These are phyloP conservation scores for Ibycter americanus DNA, from an alignment of 2,797 vertebrate genomes.

Conservation along the genomic window DNA sequence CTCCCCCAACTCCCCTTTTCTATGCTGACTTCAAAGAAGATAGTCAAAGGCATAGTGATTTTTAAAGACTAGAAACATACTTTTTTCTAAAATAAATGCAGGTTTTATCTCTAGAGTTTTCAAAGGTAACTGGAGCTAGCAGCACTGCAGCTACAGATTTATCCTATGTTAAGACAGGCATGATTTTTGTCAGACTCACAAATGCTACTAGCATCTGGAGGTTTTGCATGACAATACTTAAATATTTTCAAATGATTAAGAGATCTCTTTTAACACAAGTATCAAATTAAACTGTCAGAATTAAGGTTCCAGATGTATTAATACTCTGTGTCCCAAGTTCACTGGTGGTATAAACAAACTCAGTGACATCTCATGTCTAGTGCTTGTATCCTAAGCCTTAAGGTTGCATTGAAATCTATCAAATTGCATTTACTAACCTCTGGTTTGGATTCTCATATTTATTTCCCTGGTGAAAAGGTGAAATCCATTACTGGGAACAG, in stretches of 20 bases:
- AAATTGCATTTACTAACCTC: not conserved
- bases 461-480: not conserved
- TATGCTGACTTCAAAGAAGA: not conserved
- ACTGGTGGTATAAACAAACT: not conserved
- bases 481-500: not conserved
- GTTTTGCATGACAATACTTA: not conserved
- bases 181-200: not conserved
- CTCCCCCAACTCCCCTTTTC: not conserved
- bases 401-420: not conserved
- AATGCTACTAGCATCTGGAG: not conserved
- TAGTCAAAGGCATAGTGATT: not conserved
- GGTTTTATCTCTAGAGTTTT: not conserved
- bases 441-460: not conserved
- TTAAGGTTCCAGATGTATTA: not conserved
- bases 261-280: not conserved
- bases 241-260: not conserved
- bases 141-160: not conserved
- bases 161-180: not conserved
- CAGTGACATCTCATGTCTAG: accelerated
- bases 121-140: not conserved
- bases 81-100: not conserved
- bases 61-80: not conserved
- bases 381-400: not conserved
- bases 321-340: not conserved
- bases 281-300: not conserved